Evolutionary conservation across 2,888 invertebrate species (phyloP).

Genomic region (Leucophenga maculata): DNA sequence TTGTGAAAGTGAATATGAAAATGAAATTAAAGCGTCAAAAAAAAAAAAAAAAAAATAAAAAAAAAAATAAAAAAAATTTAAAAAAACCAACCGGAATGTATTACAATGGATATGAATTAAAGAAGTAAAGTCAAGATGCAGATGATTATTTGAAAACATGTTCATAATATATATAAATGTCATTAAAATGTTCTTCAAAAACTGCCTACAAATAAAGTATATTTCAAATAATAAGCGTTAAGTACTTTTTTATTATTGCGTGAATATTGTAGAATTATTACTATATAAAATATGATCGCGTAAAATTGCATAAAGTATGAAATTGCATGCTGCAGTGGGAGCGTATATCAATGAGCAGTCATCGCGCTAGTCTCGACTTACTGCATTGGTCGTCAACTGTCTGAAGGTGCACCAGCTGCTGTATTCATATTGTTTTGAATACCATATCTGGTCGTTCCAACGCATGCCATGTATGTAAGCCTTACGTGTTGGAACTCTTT

Average conservation of each 20-base stretch:
- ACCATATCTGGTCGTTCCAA: no score
- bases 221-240: slow-evolving; percentile 64
- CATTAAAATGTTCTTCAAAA: slow-evolving; percentile 72
- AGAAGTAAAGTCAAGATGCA: slow-evolving; percentile 40
- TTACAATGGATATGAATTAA: slow-evolving; percentile 38
- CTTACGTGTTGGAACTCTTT: no score
- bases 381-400: no score
- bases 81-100: slow-evolving; percentile 37
- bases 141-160: slow-evolving; percentile 69
- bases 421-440: no score
- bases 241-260: slow-evolving; percentile 12
- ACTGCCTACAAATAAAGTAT: slow-evolving; percentile 72
- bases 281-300: no score
- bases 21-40: slow-evolving; percentile 42
- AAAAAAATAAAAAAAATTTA: slow-evolving; percentile 53
- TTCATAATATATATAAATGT: slow-evolving; percentile 71
- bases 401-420: no score
- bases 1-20: slow-evolving; percentile 33
- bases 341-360: no score
- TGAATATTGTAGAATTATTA: no score
- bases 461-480: no score
- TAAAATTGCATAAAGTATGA: no score
- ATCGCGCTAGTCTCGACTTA: no score
- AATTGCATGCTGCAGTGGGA: no score
- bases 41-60: slow-evolving; percentile 52